phyloP scores from a whole-genome alignment of 1,140 invertebrate genomes.

The Listronotus bonariensis region DNA sequence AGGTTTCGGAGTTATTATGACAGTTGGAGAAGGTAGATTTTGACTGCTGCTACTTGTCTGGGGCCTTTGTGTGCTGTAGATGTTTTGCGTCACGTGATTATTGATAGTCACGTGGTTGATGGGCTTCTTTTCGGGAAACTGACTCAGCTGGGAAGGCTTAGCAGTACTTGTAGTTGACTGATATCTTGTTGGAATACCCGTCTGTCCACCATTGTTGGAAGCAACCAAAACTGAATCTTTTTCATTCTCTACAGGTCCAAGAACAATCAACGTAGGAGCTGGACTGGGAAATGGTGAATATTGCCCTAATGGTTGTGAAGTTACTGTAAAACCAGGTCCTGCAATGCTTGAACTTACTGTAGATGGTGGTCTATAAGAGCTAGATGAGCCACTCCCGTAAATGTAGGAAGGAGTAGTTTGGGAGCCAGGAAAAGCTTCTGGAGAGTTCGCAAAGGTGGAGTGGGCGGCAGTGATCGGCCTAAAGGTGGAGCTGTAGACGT shows the following conservation, averaged over 20 bases:
- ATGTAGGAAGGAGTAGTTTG: slow-evolving; percentile 62
- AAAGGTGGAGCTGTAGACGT: slow-evolving; percentile 20
- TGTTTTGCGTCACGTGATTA: slow-evolving; percentile 62
- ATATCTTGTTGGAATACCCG: slow-evolving; percentile 11
- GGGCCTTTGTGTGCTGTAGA: slow-evolving; percentile 50
- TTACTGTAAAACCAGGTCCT: slow-evolving; percentile 43
- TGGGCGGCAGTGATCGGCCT: slow-evolving; percentile 26
- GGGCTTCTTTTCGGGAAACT: slow-evolving; percentile 54
- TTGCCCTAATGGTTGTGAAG: slow-evolving; percentile 36
- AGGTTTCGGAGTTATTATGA: slow-evolving; percentile 66
- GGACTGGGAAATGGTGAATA: slow-evolving; percentile 57
- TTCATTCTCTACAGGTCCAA: slow-evolving; percentile 60
- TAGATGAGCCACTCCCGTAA: slow-evolving; percentile 59
- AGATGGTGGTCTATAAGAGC: slow-evolving; percentile 45
- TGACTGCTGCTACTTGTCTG: slow-evolving; percentile 41
- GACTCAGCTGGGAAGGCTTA: slow-evolving; percentile 44
- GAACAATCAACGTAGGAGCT: slow-evolving; percentile 74
- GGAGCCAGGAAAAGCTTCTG: slow-evolving; percentile 41
- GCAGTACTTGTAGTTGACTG: slow-evolving; percentile 23
- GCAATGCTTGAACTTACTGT: slow-evolving; percentile 39
- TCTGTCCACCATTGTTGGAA: slow-evolving; percentile 31
- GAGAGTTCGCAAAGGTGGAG: slow-evolving; percentile 45
- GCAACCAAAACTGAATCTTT: slow-evolving; percentile 34
- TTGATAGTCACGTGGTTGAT: slow-evolving; percentile 61
- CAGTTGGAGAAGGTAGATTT: slow-evolving; percentile 59